Percentiles rank a stretch among this genome's conserved stretches.
Conservation (phyloP, 2,888 invertebrate species). For the Asteroscopus sphinx region DNA sequence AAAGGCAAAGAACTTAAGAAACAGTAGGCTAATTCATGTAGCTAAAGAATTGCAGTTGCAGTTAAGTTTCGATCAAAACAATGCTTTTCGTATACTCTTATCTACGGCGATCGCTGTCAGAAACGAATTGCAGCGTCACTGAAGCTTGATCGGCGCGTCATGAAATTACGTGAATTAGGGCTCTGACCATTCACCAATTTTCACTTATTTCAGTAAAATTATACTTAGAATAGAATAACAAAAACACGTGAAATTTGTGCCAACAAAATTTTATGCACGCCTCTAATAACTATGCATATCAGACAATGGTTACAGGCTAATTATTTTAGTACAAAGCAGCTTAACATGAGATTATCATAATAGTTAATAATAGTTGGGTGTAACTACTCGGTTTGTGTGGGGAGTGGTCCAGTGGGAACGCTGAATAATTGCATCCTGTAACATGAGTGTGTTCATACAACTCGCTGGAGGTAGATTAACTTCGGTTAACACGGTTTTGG, state of each 20-base stretch:
- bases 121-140: too few species aligned
- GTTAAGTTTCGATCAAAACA: too few species aligned
- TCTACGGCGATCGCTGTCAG: too few species aligned
- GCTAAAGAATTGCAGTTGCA: too few species aligned
- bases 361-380: conserved; percentile 5
- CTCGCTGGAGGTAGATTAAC: conserved; percentile 1
- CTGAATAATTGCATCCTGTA: conserved; percentile 33
- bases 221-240: neutral
- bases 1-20: conserved; percentile 1
- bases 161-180: too few species aligned
- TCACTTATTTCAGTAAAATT: conserved; percentile 4
- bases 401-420: conserved; percentile 11
- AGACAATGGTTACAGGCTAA: conserved; percentile 21
- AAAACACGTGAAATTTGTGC: conserved; percentile 1
- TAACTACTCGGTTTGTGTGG: conserved; percentile 9
- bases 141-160: too few species aligned
- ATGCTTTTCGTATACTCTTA: too few species aligned
- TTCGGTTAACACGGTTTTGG: neutral
- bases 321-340: conserved; percentile 19
- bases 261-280: conserved; percentile 1
- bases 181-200: neutral
- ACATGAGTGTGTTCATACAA: conserved; percentile 1
- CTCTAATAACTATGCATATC: conserved; percentile 8
- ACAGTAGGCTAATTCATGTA: too few species aligned
- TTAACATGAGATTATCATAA: conserved; percentile 19